Conservation (phyloP, 2,113 vertebrate species). For the Campylorhamphus procurvoides region DNA sequence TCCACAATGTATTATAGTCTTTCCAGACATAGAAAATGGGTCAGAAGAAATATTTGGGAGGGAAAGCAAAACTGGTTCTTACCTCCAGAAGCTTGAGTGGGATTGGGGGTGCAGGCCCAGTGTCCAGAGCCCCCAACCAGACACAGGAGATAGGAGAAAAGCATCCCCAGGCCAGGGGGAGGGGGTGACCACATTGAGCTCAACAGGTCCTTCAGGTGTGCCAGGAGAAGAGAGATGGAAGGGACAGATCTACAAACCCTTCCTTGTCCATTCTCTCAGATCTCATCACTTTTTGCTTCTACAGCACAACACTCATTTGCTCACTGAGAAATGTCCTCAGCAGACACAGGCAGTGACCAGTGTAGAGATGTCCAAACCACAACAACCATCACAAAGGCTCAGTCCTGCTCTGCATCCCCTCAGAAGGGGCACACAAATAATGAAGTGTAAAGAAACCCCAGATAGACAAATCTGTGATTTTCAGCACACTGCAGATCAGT, state of each 20-base stretch:
- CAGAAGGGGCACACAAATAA: background rate
- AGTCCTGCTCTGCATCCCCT: background rate
- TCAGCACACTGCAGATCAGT: background rate
- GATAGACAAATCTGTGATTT: background rate
- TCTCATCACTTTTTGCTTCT: background rate
- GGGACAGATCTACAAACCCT: background rate
- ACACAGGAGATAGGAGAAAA: background rate
- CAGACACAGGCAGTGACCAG: background rate
- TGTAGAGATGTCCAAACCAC: rapidly evolving
- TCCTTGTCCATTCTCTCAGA: background rate
- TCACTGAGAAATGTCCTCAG: background rate
- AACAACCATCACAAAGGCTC: background rate
- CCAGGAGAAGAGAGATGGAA: rapidly evolving
- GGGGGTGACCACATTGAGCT: background rate
- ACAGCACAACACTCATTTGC: background rate
- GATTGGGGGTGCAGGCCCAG: background rate
- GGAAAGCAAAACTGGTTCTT: background rate
- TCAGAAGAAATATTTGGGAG: background rate
- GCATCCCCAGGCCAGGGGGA: background rate
- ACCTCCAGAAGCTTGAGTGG: background rate
- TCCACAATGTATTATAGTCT: background rate
- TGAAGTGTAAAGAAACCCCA: rapidly evolving
- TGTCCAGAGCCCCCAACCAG: background rate
- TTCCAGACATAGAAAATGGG: background rate
- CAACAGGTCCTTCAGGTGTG: background rate